Evolutionary conservation across 2,113 vertebrate species (phyloP).

Genomic region (Otus sunia): DNA sequence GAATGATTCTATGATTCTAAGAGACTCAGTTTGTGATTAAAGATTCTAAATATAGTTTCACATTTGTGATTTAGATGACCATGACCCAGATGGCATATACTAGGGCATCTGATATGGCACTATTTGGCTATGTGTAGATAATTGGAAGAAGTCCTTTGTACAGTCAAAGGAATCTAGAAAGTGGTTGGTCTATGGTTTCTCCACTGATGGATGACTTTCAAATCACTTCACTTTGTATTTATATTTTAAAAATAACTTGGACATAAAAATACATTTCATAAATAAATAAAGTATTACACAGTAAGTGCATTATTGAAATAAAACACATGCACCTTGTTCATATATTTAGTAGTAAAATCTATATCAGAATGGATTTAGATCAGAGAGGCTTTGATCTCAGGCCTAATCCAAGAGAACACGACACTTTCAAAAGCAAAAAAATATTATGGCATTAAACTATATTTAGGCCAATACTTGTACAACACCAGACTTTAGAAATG

Average conservation of each 20-base stretch:
- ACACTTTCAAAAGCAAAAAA: neutral
- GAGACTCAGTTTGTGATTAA: neutral
- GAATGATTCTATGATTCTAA: neutral
- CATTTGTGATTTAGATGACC: neutral
- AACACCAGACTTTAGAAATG: neutral
- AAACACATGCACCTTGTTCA: neutral
- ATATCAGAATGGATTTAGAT: neutral
- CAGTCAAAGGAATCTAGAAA: neutral
- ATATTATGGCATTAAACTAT: neutral
- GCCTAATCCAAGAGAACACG: neutral
- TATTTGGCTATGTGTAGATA: accelerated
- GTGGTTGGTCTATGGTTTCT: neutral
- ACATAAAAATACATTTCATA: neutral
- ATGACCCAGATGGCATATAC: neutral
- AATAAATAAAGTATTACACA: neutral
- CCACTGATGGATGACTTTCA: accelerated
- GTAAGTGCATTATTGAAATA: neutral
- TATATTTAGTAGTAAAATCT: neutral
- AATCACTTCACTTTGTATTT: neutral
- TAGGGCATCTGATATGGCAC: neutral
- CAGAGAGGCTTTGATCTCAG: neutral
- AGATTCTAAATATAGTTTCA: neutral
- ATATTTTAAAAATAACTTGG: neutral
- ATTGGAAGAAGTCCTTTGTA: neutral
- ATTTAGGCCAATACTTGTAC: neutral